phyloP scores from a whole-genome alignment of 2,888 invertebrate species.

The Pollenia griseotomentosa region DNA sequence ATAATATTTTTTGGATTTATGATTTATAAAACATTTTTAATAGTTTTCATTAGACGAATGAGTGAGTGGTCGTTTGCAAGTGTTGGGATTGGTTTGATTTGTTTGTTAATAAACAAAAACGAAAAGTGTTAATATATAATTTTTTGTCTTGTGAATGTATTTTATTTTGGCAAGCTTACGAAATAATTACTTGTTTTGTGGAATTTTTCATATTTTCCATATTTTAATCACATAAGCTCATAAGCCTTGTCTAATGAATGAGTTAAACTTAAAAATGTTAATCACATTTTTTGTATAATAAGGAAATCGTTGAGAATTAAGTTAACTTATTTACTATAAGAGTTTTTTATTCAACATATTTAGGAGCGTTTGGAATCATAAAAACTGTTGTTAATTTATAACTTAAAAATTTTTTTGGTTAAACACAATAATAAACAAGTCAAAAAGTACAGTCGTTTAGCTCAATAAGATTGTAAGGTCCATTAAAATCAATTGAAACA shows the following conservation, averaged over 20 bases:
- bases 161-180: constrained; percentile 54
- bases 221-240: constrained; percentile 26
- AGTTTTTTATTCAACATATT: not conserved
- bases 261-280: constrained; percentile 8
- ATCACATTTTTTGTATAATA: not conserved
- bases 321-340: not conserved
- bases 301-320: not conserved
- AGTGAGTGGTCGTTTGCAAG: not conserved
- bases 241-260: constrained; percentile 4
- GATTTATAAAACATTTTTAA: constrained; percentile 26
- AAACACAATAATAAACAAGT: no score
- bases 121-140: constrained; percentile 16
- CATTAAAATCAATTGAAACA: no score
- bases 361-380: not conserved
- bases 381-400: not conserved
- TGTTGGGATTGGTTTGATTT: constrained; percentile 8
- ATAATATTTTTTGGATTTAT: constrained; percentile 23
- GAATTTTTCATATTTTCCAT: constrained; percentile 8
- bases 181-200: constrained; percentile 32
- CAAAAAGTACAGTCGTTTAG: no score
- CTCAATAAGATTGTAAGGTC: no score
- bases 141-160: constrained; percentile 43
- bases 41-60: not conserved
- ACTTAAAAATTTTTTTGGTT: no score
- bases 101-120: constrained; percentile 30